Percentiles rank a stretch among this genome's conserved stretches.
Evolutionary conservation across 2,888 invertebrate species (phyloP).

Genomic region (Apamea anceps): DNA sequence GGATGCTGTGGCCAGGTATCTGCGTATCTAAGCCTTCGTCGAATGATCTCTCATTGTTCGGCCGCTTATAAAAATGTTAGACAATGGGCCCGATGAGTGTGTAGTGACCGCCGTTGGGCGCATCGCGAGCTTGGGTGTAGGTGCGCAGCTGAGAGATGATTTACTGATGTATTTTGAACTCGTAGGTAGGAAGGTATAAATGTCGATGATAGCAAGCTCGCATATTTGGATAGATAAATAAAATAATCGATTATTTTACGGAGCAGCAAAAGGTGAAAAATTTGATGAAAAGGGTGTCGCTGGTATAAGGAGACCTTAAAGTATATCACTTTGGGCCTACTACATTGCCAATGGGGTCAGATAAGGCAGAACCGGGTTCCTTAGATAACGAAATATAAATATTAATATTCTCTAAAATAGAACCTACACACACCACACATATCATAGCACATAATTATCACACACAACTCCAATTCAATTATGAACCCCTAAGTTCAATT

Average conservation of each 20-base stretch:
- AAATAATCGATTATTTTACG: neutral
- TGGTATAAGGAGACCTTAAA: too few relatives aligned
- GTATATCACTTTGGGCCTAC: too few relatives aligned
- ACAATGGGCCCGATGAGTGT: conserved; percentile 76
- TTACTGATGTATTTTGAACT: conserved; percentile 7
- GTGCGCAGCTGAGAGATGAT: conserved; percentile 33
- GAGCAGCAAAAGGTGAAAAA: too few relatives aligned
- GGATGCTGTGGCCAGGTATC: conserved; percentile 58
- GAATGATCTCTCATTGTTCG: conserved; percentile 76
- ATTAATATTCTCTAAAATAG: too few relatives aligned
- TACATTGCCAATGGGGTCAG: too few relatives aligned
- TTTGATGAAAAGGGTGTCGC: too few relatives aligned
- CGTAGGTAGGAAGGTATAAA: neutral
- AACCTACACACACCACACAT: too few relatives aligned
- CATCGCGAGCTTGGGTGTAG: conserved; percentile 57
- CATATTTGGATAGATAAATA: neutral
- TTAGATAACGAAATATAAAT: too few relatives aligned
- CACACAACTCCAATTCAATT: too few relatives aligned
- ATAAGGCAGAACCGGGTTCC: too few relatives aligned
- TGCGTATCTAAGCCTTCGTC: conserved; percentile 71
- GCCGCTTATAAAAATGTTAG: conserved; percentile 73
- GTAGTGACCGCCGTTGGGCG: conserved; percentile 73
- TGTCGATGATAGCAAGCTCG: neutral
- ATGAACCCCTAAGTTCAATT: too few relatives aligned
- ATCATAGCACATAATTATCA: too few relatives aligned